A percentile compares a stretch with the other conserved stretches of the same genome.
Conservation (phyloP, 2,888 invertebrate genomes). For the Heliconius erato region DNA sequence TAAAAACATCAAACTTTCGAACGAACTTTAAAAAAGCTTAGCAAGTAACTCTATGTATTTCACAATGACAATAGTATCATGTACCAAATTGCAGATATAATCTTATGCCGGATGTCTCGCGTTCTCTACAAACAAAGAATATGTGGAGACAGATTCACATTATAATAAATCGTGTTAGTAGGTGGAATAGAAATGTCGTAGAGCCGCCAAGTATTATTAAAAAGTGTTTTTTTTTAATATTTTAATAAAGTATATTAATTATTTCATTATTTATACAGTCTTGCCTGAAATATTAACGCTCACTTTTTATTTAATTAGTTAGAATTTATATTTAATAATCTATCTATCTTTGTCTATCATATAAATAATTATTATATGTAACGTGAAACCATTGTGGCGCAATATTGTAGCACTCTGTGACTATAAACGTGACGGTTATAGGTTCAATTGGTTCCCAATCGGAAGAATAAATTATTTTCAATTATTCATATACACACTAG, state of each 20-base stretch:
- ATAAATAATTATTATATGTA: no score
- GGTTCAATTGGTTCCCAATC: no score
- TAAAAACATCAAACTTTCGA: slow-evolving; percentile 5
- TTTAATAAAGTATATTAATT: no score
- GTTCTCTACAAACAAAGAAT: slow-evolving; percentile 74
- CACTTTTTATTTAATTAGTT: not conserved
- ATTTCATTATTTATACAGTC: no score
- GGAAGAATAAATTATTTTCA: no score
- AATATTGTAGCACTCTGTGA: no score
- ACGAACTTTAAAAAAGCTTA: slow-evolving; percentile 8
- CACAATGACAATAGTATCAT: slow-evolving; percentile 59
- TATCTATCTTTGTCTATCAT: no score
- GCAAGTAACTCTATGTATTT: slow-evolving; percentile 23
- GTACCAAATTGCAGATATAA: slow-evolving; percentile 52
- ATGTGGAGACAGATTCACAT: slow-evolving; percentile 81
- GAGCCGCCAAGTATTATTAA: slow-evolving; percentile 40
- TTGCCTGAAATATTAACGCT: no score
- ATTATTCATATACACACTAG: no score
- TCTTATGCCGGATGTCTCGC: slow-evolving; percentile 74
- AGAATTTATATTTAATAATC: no score
- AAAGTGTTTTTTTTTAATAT: not conserved
- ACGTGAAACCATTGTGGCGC: no score
- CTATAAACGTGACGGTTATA: no score
- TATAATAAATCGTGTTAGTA: slow-evolving; percentile 80
- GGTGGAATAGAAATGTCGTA: slow-evolving; percentile 65